Base-by-base conservation (phyloP, 2,113 vertebrate species). In the Pontoporia blainvillei region DNA sequence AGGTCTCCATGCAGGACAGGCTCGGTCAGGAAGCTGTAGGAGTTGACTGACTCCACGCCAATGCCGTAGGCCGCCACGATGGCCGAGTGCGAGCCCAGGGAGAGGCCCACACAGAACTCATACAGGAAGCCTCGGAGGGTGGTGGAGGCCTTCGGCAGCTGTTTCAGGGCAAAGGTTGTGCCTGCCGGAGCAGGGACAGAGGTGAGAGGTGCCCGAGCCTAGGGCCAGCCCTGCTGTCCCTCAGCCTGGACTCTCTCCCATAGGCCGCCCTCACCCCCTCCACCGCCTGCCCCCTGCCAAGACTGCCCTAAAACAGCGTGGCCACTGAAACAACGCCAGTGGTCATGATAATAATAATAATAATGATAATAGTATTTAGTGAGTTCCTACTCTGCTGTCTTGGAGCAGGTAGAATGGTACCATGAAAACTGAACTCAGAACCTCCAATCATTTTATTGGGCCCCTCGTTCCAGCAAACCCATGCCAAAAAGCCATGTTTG, bases 141-240 rank as follows among this genome's bases (percentile, higher is more conserved):
- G 1, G 99, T 99, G 2, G 99, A 99, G 46, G 98, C 96, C 98
- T 99, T 99, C 4, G 99, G 99, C 79, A 99, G 99, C 87, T 99
- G 99, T 95, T 99, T 99, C 97, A 99, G 99, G 7, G 99, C 99
- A 99, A 99, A 99, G 18, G 99, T 98, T 0, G 99, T 99, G 54
- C 99, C 99, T 84, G 86, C 41, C 46, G 25, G 25, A 25, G 52
- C 20, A n/a, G 27, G 59, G 64, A 7, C 13, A 25, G 27, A 5
- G 1, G 1, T 39, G 27, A 41, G 54, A 36, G 23, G n/a, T 0
- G 10, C 1, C 0, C 6, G 41, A 41, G 83, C 41, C 23, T 0
- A 3, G 27, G 62, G 61, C 59, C 76, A 13, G 39, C 39, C 15
- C 31, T 3, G 2, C 61, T 3, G 76, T 17, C 46, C 4, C 54